Conservation (phyloP, 2,113 vertebrate species). For the Porphyrio hochstetteri region DNA sequence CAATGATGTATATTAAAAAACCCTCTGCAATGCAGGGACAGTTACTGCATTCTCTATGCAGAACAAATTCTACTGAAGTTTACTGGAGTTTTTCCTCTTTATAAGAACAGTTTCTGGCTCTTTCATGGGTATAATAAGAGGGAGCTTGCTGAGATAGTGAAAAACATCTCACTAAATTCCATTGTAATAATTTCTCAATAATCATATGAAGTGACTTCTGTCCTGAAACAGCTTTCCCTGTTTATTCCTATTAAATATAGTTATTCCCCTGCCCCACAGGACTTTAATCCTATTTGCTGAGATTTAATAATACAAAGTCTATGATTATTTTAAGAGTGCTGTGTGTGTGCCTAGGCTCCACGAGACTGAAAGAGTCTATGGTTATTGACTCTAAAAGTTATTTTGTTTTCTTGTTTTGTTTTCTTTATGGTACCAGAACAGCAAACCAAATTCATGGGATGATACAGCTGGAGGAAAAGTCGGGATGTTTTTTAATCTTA, state of each 20-base stretch:
- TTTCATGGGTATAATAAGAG: not conserved
- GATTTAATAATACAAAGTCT: not conserved
- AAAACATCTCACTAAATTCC: not conserved
- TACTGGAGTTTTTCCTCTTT: not conserved
- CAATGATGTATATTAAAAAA: not conserved
- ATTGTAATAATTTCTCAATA: not conserved
- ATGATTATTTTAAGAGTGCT: not conserved
- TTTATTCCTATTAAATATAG: not conserved
- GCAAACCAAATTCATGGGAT: not conserved
- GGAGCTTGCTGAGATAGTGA: not conserved
- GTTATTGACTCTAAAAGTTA: not conserved
- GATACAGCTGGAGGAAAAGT: not conserved
- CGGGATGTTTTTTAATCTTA: not conserved
- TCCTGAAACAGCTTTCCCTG: not conserved
- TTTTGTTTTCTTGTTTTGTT: not conserved
- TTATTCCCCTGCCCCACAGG: not conserved
- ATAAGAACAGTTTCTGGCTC: not conserved
- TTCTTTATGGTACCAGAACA: not conserved
- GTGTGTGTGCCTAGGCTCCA: not conserved
- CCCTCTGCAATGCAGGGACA: constrained; percentile 10
- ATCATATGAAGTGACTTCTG: not conserved
- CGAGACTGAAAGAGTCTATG: not conserved
- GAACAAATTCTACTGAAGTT: not conserved
- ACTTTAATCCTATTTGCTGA: not conserved
- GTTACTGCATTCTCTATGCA: not conserved